A percentile compares a stretch with the other conserved stretches of the same genome.
Conservation (phyloP, 2,113 vertebrate genomes). For the Ornithorhynchus anatinus region DNA sequence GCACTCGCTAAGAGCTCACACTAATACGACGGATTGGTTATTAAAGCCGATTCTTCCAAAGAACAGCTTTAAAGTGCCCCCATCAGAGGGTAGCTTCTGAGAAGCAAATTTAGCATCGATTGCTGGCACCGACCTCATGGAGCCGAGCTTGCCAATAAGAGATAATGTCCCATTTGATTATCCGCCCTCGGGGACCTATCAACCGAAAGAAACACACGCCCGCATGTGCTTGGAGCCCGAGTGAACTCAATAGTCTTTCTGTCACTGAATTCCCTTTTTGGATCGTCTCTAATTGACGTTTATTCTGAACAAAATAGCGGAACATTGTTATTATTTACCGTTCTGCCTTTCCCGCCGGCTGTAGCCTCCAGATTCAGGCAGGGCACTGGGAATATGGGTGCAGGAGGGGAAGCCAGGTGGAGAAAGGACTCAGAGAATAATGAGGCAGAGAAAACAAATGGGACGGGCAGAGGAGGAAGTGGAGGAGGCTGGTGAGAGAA, state of each 20-base stretch:
- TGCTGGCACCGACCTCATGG: neutral
- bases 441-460: neutral
- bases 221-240: neutral
- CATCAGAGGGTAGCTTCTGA: no score
- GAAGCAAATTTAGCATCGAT: neutral
- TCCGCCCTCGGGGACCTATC: neutral
- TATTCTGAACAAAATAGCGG: neutral
- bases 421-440: neutral
- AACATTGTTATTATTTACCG: neutral
- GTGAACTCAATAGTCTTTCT: neutral
- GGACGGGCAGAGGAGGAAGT: no score
- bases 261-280: neutral
- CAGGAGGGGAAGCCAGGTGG: no score
- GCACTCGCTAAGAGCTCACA: no score
- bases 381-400: no score
- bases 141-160: neutral
- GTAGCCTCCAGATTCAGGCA: neutral
- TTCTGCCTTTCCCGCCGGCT: neutral
- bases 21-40: no score
- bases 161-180: neutral
- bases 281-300: neutral
- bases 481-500: neutral
- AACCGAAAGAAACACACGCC: neutral
- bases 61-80: no score
- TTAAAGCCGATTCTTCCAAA: no score